Evolutionary conservation across 2,888 invertebrate genomes (phyloP).

Genomic region (Drosophila parthenogenetica): DNA sequence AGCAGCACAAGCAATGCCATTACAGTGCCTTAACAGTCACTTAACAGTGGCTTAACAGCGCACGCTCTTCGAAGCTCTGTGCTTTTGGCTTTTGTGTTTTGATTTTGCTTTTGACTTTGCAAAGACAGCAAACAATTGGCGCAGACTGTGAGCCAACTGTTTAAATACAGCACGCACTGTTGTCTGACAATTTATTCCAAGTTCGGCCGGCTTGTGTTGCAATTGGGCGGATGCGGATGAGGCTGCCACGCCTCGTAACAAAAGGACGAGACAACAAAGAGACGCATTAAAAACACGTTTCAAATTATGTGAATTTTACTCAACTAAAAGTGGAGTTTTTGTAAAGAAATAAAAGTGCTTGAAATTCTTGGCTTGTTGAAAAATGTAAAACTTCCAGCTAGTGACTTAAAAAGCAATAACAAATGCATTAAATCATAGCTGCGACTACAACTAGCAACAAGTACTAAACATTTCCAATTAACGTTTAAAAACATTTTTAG

Average conservation of each 20-base stretch:
- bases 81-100: constrained; percentile 46
- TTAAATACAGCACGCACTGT: constrained; percentile 76
- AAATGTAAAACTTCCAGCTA: no score
- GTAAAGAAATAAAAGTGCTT: neutral
- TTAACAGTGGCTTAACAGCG: constrained; percentile 53
- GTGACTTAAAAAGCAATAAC: no score
- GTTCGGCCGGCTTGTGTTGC: constrained; percentile 78
- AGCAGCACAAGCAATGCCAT: constrained; percentile 40
- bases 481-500: constrained; percentile 46
- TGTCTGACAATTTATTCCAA: constrained; percentile 77
- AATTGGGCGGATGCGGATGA: constrained; percentile 57
- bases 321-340: neutral
- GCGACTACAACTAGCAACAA: constrained; percentile 12
- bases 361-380: no score
- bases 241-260: constrained; percentile 31
- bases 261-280: constrained; percentile 12
- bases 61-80: constrained; percentile 69
- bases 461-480: constrained; percentile 56
- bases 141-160: constrained; percentile 53
- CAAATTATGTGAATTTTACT: neutral
- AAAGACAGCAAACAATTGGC: constrained; percentile 48
- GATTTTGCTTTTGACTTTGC: constrained; percentile 59
- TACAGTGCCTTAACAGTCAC: constrained; percentile 35
- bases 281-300: constrained; percentile 34
- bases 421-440: neutral